Conservation (phyloP, 2,888 invertebrate species). For the Epistrophella euchroma region DNA sequence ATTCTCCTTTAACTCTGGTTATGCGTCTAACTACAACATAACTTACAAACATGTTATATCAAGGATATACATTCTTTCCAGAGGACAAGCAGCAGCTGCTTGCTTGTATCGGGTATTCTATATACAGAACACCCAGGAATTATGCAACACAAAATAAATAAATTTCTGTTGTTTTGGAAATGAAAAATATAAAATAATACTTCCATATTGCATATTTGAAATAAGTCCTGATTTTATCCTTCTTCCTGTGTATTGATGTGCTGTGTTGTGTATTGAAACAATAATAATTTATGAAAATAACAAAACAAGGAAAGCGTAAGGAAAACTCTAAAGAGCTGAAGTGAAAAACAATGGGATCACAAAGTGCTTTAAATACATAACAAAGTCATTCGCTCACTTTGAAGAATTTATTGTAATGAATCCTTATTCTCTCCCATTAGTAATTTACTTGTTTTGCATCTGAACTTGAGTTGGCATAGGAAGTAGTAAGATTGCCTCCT, state of each 20-base stretch:
- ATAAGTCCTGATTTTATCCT: slow-evolving; percentile 11
- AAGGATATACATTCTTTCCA: slow-evolving; percentile 6
- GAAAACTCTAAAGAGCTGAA: neutral
- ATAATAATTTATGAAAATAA: slow-evolving; percentile 15
- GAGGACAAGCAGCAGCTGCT: neutral
- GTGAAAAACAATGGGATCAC: slow-evolving; percentile 8
- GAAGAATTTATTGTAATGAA: slow-evolving; percentile 6
- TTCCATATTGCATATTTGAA: slow-evolving; percentile 20
- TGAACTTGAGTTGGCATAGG: neutral
- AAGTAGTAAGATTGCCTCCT: neutral
- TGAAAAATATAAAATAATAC: neutral
- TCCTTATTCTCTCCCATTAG: neutral
- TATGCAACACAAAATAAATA: slow-evolving; percentile 24
- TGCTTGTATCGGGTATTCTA: neutral
- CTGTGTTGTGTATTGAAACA: neutral
- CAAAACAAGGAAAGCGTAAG: neutral
- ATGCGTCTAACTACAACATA: slow-evolving; percentile 40
- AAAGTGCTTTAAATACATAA: slow-evolving; percentile 17
- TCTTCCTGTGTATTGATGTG: neutral
- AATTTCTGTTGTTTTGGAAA: slow-evolving; percentile 12
- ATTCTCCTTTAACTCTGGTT: neutral
- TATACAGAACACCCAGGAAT: neutral
- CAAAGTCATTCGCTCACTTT: slow-evolving; percentile 13
- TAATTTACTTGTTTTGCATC: neutral
- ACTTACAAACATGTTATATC: slow-evolving; percentile 38